These are phyloP conservation scores for Cheilinus undulatus DNA, from an alignment of 2,113 vertebrate genomes.

Conservation along the genomic window DNA sequence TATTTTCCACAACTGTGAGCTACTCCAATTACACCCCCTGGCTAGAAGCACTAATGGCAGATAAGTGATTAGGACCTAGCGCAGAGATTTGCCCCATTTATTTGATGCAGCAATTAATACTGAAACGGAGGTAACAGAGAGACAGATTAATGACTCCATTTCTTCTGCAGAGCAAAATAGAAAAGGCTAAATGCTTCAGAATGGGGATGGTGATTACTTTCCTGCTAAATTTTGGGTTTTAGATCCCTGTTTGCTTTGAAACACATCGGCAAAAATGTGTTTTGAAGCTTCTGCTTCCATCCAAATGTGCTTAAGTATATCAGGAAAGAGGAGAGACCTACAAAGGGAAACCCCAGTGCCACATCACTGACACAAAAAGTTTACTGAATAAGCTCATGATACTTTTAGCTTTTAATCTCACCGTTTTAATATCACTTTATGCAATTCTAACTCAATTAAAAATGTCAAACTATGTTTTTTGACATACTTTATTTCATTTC, in stretches of 20 bases:
- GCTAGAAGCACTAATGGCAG: slow-evolving; percentile 69
- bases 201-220: slow-evolving; percentile 51
- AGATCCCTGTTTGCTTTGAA: slow-evolving; percentile 13
- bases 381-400: no score
- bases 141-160: slow-evolving; percentile 48
- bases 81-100: slow-evolving; percentile 75
- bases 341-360: no score
- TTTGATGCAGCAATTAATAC: slow-evolving; percentile 71
- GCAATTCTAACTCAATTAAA: no score
- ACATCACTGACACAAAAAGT: no score
- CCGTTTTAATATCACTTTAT: no score
- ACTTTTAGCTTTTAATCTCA: no score
- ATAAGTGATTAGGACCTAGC: slow-evolving; percentile 72
- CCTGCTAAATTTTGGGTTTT: slow-evolving; percentile 13
- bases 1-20: slow-evolving; percentile 66
- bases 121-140: slow-evolving; percentile 56
- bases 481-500: no score
- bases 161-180: slow-evolving; percentile 36
- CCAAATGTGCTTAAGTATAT: no score
- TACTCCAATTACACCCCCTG: slow-evolving; percentile 71
- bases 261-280: neutral
- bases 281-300: no score
- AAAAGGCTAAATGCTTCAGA: slow-evolving; percentile 30
- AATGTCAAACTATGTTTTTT: no score
- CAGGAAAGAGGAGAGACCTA: no score